phyloP scores from a whole-genome alignment of 2,797 vertebrate genomes.

The Darevskia nairensis region DNA sequence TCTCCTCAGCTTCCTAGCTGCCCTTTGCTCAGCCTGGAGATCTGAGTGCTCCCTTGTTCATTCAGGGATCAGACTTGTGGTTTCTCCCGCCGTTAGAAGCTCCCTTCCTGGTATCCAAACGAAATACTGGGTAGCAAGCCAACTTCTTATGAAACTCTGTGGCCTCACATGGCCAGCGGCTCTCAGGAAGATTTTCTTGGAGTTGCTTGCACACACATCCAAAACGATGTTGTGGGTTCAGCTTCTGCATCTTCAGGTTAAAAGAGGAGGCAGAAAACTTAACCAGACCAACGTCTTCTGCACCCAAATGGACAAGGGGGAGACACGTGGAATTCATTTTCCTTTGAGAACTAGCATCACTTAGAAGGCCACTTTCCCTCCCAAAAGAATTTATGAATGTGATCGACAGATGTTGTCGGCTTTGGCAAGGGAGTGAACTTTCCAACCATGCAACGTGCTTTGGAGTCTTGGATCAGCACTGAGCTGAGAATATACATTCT shows the following conservation, averaged over 20 bases:
- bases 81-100: constrained; percentile 30
- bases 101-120: constrained; percentile 60
- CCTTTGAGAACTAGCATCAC: constrained; percentile 33
- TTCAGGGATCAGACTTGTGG: background rate
- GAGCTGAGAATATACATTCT: background rate
- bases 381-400: background rate
- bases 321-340: constrained; percentile 56
- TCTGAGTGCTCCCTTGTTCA: constrained; percentile 48
- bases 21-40: constrained; percentile 15
- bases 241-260: background rate
- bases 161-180: background rate
- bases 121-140: constrained; percentile 50
- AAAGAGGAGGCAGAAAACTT: background rate
- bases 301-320: constrained; percentile 36
- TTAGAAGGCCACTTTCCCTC: background rate
- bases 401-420: background rate
- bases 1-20: constrained; percentile 19
- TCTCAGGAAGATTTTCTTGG: constrained; percentile 24
- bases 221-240: background rate
- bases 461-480: background rate
- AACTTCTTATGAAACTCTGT: constrained; percentile 51
- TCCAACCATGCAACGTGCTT: background rate
- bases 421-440: background rate
- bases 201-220: background rate
- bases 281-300: constrained; percentile 37